These are phyloP conservation scores for Amiota minor DNA, from an alignment of 2,888 invertebrate genomes.

Conservation along the genomic window DNA sequence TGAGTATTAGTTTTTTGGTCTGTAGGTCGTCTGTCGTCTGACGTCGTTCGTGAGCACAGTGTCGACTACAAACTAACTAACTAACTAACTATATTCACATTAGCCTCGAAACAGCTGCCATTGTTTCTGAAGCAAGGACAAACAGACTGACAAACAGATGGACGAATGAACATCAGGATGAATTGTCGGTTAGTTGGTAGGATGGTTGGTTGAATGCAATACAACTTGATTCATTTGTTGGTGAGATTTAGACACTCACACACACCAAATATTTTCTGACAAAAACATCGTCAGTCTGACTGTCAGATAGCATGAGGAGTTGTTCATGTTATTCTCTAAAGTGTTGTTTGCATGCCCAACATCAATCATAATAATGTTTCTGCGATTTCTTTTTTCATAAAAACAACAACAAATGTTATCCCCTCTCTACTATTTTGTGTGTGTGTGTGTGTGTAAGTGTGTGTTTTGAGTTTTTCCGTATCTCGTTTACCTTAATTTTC, in stretches of 20 bases:
- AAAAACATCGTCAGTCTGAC: not conserved
- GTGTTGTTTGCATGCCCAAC: constrained; percentile 40
- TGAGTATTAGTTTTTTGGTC: not conserved
- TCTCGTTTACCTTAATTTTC: constrained; percentile 45
- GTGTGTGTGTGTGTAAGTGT: not conserved
- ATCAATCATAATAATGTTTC: constrained; percentile 62
- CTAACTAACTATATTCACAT: constrained; percentile 30
- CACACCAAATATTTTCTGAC: not conserved
- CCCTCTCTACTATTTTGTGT: not conserved
- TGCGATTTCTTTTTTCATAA: constrained; percentile 18
- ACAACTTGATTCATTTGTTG: constrained; percentile 1
- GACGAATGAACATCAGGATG: not conserved
- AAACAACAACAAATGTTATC: constrained; percentile 17
- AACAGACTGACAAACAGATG: not conserved
- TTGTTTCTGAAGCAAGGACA: constrained; percentile 27
- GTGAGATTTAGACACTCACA: constrained; percentile 14
- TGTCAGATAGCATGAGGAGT: not conserved
- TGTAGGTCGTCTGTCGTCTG: not conserved
- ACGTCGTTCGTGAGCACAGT: not conserved
- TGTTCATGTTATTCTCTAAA: not conserved
- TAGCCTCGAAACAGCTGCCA: constrained; percentile 38
- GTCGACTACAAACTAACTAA: not conserved
- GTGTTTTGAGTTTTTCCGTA: constrained; percentile 38
- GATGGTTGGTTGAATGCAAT: not conserved
- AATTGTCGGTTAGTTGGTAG: no score